Evolutionary conservation across 2,888 invertebrate species (phyloP).

Genomic region (Ophion obscuratus): DNA sequence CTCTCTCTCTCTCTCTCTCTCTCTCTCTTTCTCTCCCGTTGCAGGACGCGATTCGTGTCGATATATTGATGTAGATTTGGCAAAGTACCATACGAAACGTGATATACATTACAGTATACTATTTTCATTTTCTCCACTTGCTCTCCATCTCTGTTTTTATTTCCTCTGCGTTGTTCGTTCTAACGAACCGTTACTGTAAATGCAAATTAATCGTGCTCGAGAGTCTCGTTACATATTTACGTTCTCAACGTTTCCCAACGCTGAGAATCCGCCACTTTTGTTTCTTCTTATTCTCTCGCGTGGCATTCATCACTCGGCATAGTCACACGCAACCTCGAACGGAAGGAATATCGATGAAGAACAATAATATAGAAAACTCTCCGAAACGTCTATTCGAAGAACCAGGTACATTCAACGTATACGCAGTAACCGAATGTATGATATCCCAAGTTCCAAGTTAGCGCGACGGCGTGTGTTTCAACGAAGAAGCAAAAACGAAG

Average conservation of each 20-base stretch:
- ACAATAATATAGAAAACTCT: background rate
- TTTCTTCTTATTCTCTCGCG: conserved; percentile 1
- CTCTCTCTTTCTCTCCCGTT: conserved; percentile 69
- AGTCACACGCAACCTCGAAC: background rate
- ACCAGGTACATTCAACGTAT: background rate
- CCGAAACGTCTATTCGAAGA: background rate
- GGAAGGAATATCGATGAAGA: background rate
- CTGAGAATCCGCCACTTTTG: conserved; percentile 52
- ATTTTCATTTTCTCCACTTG: conserved; percentile 66
- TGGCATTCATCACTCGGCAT: background rate
- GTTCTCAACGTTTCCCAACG: conserved; percentile 64
- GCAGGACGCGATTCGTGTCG: conserved; percentile 73
- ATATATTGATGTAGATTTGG: conserved; percentile 80
- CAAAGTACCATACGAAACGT: conserved; percentile 87
- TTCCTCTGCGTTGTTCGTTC: conserved; percentile 61
- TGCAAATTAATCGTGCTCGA: conserved; percentile 68
- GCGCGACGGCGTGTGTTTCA: background rate
- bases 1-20: conserved; percentile 57
- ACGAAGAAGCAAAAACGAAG: background rate
- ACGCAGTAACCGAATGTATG: background rate
- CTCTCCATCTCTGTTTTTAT: conserved; percentile 52
- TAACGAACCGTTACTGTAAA: conserved; percentile 64
- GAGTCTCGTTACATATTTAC: conserved; percentile 49
- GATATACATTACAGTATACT: conserved; percentile 86
- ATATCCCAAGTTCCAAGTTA: background rate